Conservation (phyloP, 2,113 vertebrate genomes). For the Prunella fulvescens region DNA sequence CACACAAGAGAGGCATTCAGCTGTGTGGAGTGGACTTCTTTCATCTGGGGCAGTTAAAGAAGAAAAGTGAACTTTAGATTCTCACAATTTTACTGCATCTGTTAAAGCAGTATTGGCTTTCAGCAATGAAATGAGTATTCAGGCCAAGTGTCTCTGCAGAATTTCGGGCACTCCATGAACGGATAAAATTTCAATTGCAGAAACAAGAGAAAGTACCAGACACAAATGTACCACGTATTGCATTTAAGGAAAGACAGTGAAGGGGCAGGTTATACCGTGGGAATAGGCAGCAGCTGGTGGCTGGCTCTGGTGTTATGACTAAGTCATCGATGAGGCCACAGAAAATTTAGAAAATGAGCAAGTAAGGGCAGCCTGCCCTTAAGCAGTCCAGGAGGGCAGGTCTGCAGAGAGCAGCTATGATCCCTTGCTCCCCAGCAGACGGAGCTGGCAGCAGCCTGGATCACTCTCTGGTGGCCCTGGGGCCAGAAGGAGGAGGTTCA, state of each 20-base stretch:
- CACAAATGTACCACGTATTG: constrained; percentile 24
- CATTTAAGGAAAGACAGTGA: constrained; percentile 10
- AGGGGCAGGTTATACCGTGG: constrained; percentile 57
- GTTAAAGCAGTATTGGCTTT: constrained; percentile 63
- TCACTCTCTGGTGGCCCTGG: not conserved
- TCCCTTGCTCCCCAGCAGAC: constrained; percentile 30
- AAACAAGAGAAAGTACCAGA: constrained; percentile 58
- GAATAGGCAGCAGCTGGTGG: constrained; percentile 56
- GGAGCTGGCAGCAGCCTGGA: not conserved
- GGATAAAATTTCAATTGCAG: constrained; percentile 59
- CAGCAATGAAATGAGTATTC: constrained; percentile 36
- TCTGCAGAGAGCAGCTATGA: not conserved
- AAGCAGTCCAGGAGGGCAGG: not conserved
- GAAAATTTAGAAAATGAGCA: not conserved
- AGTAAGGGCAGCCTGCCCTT: not conserved
- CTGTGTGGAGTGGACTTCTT: not conserved
- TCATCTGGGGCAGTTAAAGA: constrained; percentile 45
- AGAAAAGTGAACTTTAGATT: constrained; percentile 37
- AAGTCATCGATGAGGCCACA: not conserved
- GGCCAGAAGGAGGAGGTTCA: not conserved
- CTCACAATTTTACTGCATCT: constrained; percentile 60
- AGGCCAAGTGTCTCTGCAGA: constrained; percentile 61
- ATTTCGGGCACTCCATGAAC: constrained; percentile 29
- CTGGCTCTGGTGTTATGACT: not conserved
- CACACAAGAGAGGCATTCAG: not conserved